Evolutionary conservation across 1,140 invertebrate genomes (phyloP).

Genomic region (Drosophila eugracilis): DNA sequence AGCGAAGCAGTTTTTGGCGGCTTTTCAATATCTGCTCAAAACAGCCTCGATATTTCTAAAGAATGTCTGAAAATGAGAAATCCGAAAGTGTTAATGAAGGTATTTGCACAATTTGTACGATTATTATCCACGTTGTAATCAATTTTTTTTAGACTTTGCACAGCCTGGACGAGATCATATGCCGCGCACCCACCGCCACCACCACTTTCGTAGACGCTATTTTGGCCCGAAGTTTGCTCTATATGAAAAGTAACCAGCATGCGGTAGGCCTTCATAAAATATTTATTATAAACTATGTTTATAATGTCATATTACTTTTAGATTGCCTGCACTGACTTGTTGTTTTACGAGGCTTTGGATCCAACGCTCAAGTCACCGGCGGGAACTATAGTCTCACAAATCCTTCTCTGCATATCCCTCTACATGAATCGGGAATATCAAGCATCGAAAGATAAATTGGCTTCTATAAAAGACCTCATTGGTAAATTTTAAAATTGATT

Average conservation of each 20-base stretch:
- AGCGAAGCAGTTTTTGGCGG: constrained; percentile 5
- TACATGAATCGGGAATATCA: constrained; percentile 26
- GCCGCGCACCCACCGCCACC: constrained; percentile 25
- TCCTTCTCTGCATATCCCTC: constrained; percentile 29
- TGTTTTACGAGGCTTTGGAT: constrained; percentile 31
- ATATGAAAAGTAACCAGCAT: constrained; percentile 17
- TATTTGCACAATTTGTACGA: background rate
- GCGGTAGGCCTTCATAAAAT: constrained; percentile 13
- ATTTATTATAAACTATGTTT: background rate
- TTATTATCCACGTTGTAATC: background rate
- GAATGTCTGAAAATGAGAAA: constrained; percentile 8
- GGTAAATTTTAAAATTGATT: constrained; percentile 5
- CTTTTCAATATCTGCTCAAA: background rate
- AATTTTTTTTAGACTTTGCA: constrained; percentile 4
- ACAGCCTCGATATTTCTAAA: constrained; percentile 4
- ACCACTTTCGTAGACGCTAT: constrained; percentile 25
- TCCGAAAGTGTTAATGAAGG: background rate
- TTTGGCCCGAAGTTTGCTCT: constrained; percentile 37
- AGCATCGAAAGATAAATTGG: constrained; percentile 15
- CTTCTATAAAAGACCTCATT: constrained; percentile 8
- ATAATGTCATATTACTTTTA: background rate
- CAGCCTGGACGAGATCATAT: constrained; percentile 42
- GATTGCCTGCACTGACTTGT: constrained; percentile 36
- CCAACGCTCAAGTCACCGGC: constrained; percentile 16
- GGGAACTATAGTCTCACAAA: constrained; percentile 23